phyloP scores from a whole-genome alignment of 2,113 vertebrate species.

The Pitta sordida region DNA sequence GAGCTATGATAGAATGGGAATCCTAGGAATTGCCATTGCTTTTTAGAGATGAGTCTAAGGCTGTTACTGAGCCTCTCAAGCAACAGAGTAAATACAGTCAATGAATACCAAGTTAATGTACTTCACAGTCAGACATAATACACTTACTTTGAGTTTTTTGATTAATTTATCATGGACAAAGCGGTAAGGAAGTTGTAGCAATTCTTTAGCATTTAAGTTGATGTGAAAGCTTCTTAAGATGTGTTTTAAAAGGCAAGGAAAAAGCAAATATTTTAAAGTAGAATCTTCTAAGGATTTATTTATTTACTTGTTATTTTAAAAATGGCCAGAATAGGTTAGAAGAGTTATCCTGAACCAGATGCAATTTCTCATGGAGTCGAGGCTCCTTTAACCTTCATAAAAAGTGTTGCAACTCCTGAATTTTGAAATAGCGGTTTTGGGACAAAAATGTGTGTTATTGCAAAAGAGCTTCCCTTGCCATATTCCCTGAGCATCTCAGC shows the following conservation, averaged over 20 bases:
- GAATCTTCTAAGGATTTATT: not conserved
- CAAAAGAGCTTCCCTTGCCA: not conserved
- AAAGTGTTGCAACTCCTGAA: constrained; percentile 1
- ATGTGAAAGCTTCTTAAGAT: not conserved
- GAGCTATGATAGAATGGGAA: constrained; percentile 66
- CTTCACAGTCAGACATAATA: not conserved
- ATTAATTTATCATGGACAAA: not conserved
- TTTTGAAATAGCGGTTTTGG: constrained; percentile 30
- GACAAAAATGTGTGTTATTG: not conserved
- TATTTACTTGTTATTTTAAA: not conserved
- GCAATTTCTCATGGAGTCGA: not conserved
- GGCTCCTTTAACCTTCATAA: not conserved
- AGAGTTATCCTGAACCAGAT: not conserved
- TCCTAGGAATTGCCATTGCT: constrained; percentile 8
- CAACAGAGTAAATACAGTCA: constrained; percentile 10
- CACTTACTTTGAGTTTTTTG: not conserved
- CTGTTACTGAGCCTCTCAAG: not conserved
- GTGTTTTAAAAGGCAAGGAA: not conserved
- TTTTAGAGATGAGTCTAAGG: not conserved
- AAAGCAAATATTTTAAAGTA: not conserved
- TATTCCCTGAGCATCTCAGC: not conserved
- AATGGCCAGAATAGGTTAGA: not conserved
- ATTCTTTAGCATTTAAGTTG: not conserved
- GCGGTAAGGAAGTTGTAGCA: not conserved
- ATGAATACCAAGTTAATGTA: not conserved